Evolutionary conservation across 1,140 invertebrate genomes (phyloP).

Genomic region (Hydropsyche tenuis): DNA sequence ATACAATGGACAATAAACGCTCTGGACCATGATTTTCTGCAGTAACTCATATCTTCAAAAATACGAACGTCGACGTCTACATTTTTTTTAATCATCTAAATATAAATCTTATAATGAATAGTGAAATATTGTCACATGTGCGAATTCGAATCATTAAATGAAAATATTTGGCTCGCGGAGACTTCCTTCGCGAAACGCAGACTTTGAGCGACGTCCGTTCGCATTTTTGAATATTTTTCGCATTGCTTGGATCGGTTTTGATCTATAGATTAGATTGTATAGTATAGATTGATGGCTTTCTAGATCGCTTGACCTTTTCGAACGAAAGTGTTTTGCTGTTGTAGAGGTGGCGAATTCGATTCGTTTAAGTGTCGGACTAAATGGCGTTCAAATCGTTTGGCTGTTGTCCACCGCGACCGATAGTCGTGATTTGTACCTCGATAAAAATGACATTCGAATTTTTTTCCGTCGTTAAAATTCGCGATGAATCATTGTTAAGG

Average conservation of each 20-base stretch:
- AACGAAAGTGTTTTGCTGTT: not conserved
- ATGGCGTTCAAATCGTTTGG: slow-evolving; percentile 26
- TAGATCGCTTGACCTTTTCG: not conserved
- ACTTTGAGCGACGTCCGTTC: not conserved
- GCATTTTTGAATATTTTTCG: too few species aligned
- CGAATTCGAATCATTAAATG: not conserved
- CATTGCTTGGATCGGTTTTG: too few species aligned
- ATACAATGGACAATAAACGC: too few species aligned
- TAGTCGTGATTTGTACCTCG: not conserved
- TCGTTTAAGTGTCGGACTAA: slow-evolving; percentile 15
- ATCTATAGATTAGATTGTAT: too few species aligned
- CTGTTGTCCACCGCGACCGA: not conserved
- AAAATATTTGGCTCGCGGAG: not conserved
- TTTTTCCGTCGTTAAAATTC: too few species aligned
- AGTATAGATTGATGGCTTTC: not conserved
- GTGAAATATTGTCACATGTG: slow-evolving; percentile 14
- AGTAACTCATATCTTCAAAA: too few species aligned
- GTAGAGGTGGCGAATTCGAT: not conserved
- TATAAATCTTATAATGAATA: slow-evolving; percentile 3
- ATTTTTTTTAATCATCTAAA: not conserved
- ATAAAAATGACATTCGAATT: not conserved
- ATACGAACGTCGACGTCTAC: not conserved
- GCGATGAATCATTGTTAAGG: too few species aligned
- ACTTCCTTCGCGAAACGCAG: not conserved
- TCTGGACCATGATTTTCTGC: too few species aligned